Percentiles rank a stretch among this genome's conserved stretches.
phyloP scores from a whole-genome alignment of 2,888 invertebrate genomes.

The Diarsia rubi region DNA sequence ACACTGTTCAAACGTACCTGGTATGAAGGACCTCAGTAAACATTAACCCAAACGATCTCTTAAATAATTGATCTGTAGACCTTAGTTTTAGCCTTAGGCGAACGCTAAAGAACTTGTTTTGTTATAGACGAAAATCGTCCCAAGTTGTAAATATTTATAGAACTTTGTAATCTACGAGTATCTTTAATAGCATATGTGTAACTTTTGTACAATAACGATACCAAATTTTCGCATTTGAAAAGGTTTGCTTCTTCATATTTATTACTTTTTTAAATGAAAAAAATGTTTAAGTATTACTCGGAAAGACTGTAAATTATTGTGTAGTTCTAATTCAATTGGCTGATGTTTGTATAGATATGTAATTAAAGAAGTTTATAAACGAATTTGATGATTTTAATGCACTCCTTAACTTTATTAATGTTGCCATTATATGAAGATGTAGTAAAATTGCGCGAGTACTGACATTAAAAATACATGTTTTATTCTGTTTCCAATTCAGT shows the following conservation, averaged over 20 bases:
- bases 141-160: conserved; percentile 85
- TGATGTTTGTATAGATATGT: conserved; percentile 89
- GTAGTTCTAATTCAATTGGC: conserved; percentile 88
- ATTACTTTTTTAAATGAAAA: conserved; percentile 82
- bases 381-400: conserved; percentile 70
- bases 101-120: conserved; percentile 80
- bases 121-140: conserved; percentile 83
- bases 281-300: conserved; percentile 88
- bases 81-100: conserved; percentile 82
- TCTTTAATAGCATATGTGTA: conserved; percentile 78
- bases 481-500: conserved; percentile 84
- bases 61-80: conserved; percentile 78
- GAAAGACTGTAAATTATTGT: conserved; percentile 90
- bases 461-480: conserved; percentile 80
- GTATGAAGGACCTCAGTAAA: conserved; percentile 79
- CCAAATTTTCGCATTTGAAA: conserved; percentile 89
- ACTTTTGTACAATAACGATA: conserved; percentile 90
- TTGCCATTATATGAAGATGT: conserved; percentile 53
- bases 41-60: conserved; percentile 82
- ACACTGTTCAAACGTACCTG: conserved; percentile 89
- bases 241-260: conserved; percentile 88
- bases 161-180: conserved; percentile 77
- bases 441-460: conserved; percentile 73
- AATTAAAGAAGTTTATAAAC: conserved; percentile 89
- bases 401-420: conserved; percentile 50